phyloP scores from a whole-genome alignment of 2,797 vertebrate species.

The Coendou prehensilis region DNA sequence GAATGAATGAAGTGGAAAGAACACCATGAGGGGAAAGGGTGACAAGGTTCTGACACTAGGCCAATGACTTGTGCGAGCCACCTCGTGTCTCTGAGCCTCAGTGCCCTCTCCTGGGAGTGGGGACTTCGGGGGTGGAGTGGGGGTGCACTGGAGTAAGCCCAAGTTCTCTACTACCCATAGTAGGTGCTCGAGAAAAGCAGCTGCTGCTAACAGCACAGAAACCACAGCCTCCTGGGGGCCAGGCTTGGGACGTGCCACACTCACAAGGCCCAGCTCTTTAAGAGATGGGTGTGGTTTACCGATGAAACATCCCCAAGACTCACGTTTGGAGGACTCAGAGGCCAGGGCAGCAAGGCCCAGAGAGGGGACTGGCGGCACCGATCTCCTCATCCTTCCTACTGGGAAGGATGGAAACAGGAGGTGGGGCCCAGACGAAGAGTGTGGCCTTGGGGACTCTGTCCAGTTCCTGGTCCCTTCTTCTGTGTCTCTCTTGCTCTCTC shows the following conservation, averaged over 20 bases:
- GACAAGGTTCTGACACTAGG: neutral
- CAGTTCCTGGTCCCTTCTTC: neutral
- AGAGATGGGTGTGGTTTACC: neutral
- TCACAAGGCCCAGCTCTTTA: neutral
- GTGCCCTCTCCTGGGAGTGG: neutral
- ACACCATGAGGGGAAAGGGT: accelerated
- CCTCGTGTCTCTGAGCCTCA: neutral
- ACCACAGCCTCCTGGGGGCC: neutral
- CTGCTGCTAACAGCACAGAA: neutral
- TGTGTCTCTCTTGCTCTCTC: neutral
- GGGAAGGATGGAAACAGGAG: neutral
- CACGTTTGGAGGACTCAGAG: no score
- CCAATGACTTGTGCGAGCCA: neutral
- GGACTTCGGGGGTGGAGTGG: accelerated
- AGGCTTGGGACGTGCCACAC: neutral
- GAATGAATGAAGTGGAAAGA: no score
- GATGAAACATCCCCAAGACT: no score
- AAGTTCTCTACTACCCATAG: neutral
- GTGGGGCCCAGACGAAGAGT: neutral
- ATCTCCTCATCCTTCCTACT: neutral
- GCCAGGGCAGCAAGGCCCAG: neutral
- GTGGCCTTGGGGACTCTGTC: neutral
- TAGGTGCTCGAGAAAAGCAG: neutral
- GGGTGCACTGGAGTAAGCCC: neutral
- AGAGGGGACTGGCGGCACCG: neutral